Conservation (phyloP, 2,797 vertebrate species). For the Melopsittacus undulatus region DNA sequence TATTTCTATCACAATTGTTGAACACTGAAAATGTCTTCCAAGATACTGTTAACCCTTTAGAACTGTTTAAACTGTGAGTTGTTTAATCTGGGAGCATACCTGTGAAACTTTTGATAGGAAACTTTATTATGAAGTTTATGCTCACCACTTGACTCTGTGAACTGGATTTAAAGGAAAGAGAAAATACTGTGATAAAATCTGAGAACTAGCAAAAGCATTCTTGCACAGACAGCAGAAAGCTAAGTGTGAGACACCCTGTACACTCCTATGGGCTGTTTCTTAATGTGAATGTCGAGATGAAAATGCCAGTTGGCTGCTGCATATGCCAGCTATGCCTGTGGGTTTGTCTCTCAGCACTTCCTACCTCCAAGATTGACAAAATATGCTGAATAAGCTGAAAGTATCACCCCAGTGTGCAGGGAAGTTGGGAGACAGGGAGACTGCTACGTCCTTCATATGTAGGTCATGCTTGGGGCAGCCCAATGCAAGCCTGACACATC, state of each 20-base stretch:
- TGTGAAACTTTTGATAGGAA: neutral
- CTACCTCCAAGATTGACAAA: neutral
- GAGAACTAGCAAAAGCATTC: neutral
- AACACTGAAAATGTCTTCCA: neutral
- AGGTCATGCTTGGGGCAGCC: neutral
- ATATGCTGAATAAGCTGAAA: neutral
- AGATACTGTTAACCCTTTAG: neutral
- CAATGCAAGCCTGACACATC: accelerated
- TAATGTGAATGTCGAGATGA: neutral
- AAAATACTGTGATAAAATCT: neutral
- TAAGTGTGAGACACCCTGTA: neutral
- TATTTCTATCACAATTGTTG: neutral
- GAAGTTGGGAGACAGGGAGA: neutral
- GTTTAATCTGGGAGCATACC: neutral
- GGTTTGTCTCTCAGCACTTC: neutral
- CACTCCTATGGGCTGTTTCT: neutral
- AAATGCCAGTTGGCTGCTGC: neutral
- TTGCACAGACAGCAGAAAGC: neutral
- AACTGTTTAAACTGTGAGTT: neutral
- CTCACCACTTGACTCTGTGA: neutral
- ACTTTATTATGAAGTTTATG: neutral
- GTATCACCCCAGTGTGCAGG: neutral
- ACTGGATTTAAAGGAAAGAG: neutral
- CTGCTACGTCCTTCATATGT: accelerated
- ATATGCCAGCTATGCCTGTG: neutral